phyloP scores from a whole-genome alignment of 2,113 vertebrate species.

The Pseudolaguvia tuberculata region DNA sequence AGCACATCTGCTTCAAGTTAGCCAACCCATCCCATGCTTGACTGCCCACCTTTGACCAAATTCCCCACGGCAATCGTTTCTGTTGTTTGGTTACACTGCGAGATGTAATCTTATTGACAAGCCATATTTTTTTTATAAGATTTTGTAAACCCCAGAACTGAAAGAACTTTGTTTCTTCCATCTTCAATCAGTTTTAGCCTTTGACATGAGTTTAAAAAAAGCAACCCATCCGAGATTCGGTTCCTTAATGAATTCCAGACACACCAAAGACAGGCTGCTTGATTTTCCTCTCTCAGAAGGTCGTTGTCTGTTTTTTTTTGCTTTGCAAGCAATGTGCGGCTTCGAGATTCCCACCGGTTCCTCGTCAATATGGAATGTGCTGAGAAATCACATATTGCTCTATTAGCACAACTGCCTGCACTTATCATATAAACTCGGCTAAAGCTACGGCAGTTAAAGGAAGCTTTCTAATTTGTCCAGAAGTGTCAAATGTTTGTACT shows the following conservation, averaged over 20 bases:
- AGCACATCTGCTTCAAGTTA: slow-evolving; percentile 40
- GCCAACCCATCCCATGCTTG: slow-evolving; percentile 34
- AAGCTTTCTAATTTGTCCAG: background rate
- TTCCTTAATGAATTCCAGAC: slow-evolving; percentile 12
- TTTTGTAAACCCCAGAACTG: slow-evolving; percentile 3
- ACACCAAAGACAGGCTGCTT: background rate
- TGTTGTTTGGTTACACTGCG: slow-evolving; percentile 38
- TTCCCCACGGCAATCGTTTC: slow-evolving; percentile 28
- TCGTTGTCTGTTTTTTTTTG: background rate
- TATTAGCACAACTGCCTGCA: slow-evolving; percentile 10
- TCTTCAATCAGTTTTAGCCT: slow-evolving; percentile 9
- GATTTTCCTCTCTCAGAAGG: background rate
- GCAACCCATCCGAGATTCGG: background rate
- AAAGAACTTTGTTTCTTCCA: slow-evolving; percentile 7
- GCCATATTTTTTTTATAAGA: slow-evolving; percentile 21
- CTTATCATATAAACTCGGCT: background rate
- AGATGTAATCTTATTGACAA: slow-evolving; percentile 44
- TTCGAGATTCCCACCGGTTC: slow-evolving; percentile 20
- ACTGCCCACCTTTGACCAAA: slow-evolving; percentile 32
- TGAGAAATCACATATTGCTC: slow-evolving; percentile 24
- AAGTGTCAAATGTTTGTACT: background rate
- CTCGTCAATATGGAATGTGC: slow-evolving; percentile 33
- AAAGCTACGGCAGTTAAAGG: background rate
- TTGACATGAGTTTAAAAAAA: background rate
- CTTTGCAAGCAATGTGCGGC: slow-evolving; percentile 5